A percentile compares a stretch with the other conserved stretches of the same genome.
Conservation (phyloP, 2,797 vertebrate species). For the Morelia viridis region DNA sequence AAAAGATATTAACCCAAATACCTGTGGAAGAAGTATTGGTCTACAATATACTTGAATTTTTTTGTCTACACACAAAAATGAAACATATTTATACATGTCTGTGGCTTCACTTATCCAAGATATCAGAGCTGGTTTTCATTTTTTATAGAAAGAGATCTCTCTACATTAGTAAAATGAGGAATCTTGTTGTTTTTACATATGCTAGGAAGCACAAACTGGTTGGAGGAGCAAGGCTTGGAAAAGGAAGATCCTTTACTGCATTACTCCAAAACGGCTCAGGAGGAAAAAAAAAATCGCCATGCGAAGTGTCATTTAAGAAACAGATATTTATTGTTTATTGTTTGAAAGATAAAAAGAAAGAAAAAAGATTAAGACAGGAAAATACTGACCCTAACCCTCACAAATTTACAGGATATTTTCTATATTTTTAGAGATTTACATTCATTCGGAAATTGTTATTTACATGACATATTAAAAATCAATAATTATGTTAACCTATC, state of each 20-base stretch:
- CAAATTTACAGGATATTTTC: neutral
- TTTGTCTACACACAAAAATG: neutral
- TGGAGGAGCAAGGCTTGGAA: neutral
- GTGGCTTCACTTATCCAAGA: neutral
- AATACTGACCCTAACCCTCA: neutral
- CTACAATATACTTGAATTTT: neutral
- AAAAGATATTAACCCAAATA: slow-evolving; percentile 25
- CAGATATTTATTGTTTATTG: neutral
- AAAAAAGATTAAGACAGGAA: neutral
- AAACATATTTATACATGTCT: neutral
- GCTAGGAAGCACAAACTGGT: neutral
- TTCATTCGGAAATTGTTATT: neutral
- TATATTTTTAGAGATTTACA: neutral
- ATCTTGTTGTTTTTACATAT: neutral
- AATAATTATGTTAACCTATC: slow-evolving; percentile 9
- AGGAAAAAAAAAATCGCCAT: neutral
- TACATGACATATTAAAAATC: neutral
- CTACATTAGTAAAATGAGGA: neutral
- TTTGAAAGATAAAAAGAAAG: neutral
- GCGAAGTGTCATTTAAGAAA: neutral
- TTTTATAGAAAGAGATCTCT: neutral
- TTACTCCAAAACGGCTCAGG: neutral
- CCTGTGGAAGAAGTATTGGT: slow-evolving; percentile 28
- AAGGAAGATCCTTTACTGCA: neutral
- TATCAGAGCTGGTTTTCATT: neutral